A percentile compares a stretch with the other conserved stretches of the same genome.
Evolutionary conservation across 2,888 invertebrate genomes (phyloP).

Genomic region (Aleiodes testaceus): DNA sequence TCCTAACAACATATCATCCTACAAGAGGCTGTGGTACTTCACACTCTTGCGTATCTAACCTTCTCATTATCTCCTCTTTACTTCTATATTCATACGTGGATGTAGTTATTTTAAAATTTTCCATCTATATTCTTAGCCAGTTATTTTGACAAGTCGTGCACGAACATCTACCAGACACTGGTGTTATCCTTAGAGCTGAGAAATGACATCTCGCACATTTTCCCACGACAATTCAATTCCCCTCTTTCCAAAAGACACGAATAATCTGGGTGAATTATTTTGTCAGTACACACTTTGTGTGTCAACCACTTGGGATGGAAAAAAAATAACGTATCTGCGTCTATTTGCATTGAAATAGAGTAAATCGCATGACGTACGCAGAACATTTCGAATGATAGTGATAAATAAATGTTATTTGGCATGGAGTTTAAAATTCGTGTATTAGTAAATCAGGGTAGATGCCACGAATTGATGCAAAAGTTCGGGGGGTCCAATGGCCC

Average conservation of each 20-base stretch:
- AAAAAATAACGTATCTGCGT: no score
- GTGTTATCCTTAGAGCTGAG: constrained; percentile 1
- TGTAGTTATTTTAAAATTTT: background rate
- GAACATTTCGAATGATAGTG: no score
- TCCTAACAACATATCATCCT: background rate
- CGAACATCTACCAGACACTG: constrained; percentile 44
- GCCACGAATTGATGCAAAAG: constrained; percentile 11
- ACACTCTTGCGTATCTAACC: background rate
- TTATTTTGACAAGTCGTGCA: constrained; percentile 53
- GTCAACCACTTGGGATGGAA: background rate
- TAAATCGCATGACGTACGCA: no score
- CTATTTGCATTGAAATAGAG: no score
- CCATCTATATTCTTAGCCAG: constrained; percentile 49
- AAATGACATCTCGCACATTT: constrained; percentile 19
- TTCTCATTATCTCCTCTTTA: background rate
- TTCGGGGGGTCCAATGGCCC: constrained; percentile 64
- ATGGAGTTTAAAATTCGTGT: background rate
- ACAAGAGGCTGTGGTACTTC: background rate
- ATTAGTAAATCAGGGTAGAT: background rate
- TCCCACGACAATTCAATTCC: background rate
- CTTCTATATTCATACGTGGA: constrained; percentile 1
- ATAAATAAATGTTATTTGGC: constrained; percentile 1
- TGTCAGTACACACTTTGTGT: background rate
- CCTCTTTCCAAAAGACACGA: background rate
- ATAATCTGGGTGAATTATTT: background rate